Evolutionary conservation across 2,888 invertebrate species (phyloP).

Genomic region (Harpalus rubripes): DNA sequence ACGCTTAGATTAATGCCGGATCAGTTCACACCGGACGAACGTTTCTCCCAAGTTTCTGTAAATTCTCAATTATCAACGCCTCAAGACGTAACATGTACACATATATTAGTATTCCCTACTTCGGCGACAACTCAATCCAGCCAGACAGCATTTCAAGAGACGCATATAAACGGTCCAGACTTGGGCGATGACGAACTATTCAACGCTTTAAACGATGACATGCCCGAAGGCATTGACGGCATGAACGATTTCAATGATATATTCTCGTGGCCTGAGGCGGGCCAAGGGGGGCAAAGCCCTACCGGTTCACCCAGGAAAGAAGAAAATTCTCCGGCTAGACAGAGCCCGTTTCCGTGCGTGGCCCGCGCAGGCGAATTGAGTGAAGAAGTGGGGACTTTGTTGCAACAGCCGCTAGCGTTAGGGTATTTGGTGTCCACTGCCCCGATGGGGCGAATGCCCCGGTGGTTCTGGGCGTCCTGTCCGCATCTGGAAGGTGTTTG

Average conservation of each 20-base stretch:
- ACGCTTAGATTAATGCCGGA: slow-evolving; percentile 93
- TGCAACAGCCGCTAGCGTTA: slow-evolving; percentile 98
- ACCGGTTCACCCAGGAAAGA: slow-evolving; percentile 79
- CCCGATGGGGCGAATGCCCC: slow-evolving; percentile 93
- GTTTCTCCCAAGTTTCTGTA: slow-evolving; percentile 92
- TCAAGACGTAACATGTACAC: slow-evolving; percentile 97
- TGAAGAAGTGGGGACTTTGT: slow-evolving; percentile 86
- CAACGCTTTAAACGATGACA: slow-evolving; percentile 81
- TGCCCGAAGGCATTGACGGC: slow-evolving; percentile 85
- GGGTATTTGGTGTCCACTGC: slow-evolving; percentile 99
- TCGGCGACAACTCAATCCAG: slow-evolving; percentile 94
- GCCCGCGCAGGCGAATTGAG: slow-evolving; percentile 73
- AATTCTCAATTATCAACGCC: slow-evolving; percentile 96
- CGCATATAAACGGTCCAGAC: slow-evolving; percentile 84
- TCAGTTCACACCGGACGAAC: slow-evolving; percentile 96
- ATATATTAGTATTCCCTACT: slow-evolving; percentile 98
- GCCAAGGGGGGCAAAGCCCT: slow-evolving; percentile 81
- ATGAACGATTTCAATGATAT: slow-evolving; percentile 89
- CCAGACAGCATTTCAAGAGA: slow-evolving; percentile 85
- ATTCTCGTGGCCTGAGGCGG: slow-evolving; percentile 85
- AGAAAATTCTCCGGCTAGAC: slow-evolving; percentile 78
- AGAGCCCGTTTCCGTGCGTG: slow-evolving; percentile 78
- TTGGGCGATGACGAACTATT: slow-evolving; percentile 84
- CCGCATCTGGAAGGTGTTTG: slow-evolving; percentile 94
- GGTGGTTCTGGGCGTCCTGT: slow-evolving; percentile 99